Conservation (phyloP, 1,140 invertebrate species). For the Saxidomus purpurata region DNA sequence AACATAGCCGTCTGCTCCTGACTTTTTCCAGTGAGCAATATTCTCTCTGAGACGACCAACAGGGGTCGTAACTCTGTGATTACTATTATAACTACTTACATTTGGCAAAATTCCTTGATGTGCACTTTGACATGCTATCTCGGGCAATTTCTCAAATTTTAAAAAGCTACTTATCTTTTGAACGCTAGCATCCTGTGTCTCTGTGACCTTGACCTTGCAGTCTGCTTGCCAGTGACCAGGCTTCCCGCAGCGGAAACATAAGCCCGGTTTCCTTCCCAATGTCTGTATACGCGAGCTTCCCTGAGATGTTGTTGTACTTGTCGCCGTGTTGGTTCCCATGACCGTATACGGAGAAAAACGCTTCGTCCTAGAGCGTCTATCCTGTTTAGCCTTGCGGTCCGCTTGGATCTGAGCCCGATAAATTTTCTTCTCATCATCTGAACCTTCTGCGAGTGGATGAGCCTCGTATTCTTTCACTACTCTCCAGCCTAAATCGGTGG, state of each 20-base stretch:
- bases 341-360: background rate
- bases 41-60: background rate
- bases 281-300: background rate
- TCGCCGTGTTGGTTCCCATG: background rate
- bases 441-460: conserved; percentile 1
- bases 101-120: too few species aligned
- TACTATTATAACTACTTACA: background rate
- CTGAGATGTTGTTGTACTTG: background rate
- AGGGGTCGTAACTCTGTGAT: background rate
- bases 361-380: background rate
- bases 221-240: conserved; percentile 38
- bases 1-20: background rate
- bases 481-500: background rate
- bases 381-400: background rate
- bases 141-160: background rate
- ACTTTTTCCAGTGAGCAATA: background rate
- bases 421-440: conserved; percentile 25
- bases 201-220: conserved; percentile 14
- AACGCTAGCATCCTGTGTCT: background rate
- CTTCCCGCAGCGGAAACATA: conserved; percentile 50
- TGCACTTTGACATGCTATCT: background rate
- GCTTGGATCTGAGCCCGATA: background rate
- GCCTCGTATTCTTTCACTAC: conserved; percentile 17
- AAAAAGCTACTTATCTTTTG: conserved; percentile 4
- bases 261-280: background rate